phyloP scores from a whole-genome alignment of 1,140 invertebrate species.

The Drosophila gunungcola region DNA sequence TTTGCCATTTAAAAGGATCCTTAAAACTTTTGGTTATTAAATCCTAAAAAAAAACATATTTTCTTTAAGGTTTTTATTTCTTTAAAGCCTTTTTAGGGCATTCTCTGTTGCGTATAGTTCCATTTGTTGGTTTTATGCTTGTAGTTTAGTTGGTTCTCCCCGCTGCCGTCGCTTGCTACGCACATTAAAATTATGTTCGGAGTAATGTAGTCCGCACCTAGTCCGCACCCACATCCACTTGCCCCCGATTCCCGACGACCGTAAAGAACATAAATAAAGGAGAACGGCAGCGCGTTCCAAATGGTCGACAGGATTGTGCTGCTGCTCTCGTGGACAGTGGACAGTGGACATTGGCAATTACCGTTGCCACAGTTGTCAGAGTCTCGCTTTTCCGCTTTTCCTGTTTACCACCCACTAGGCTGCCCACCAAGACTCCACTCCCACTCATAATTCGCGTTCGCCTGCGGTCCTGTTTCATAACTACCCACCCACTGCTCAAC shows the following conservation, averaged over 20 bases:
- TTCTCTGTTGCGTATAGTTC: conserved; percentile 1
- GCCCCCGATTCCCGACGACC: neutral
- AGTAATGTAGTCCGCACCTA: conserved; percentile 69
- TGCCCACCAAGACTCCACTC: neutral
- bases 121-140: conserved; percentile 51
- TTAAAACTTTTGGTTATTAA: no score
- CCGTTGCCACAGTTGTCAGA: conserved; percentile 76
- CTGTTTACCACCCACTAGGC: neutral
- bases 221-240: conserved; percentile 1
- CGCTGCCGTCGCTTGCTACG: conserved; percentile 38
- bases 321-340: conserved; percentile 35
- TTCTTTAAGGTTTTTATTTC: neutral
- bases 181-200: conserved; percentile 76
- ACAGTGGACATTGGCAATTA: conserved; percentile 79
- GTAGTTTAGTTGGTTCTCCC: conserved; percentile 58
- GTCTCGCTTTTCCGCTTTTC: conserved; percentile 44
- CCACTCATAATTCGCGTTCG: conserved; percentile 61
- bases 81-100: conserved; percentile 3
- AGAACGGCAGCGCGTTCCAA: conserved; percentile 46
- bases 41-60: no score
- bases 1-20: no score
- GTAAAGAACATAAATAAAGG: conserved; percentile 57
- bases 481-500: neutral
- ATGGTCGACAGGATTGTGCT: conserved; percentile 50
- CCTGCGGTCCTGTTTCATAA: conserved; percentile 70